phyloP scores from a whole-genome alignment of 2,113 vertebrate genomes.

The Lampris megalopsis region DNA sequence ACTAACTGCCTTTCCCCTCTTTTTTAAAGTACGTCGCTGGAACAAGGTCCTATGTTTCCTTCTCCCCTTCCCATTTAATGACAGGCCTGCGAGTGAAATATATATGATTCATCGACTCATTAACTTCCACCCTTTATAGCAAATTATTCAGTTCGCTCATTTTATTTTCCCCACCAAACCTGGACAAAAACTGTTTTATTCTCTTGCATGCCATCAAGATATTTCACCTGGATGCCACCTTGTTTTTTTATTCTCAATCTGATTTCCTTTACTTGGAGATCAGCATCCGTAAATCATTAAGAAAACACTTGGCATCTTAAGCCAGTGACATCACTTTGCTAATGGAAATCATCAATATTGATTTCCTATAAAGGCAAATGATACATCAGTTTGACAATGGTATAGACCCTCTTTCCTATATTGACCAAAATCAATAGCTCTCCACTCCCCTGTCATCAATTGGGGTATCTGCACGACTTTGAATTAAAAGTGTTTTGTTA shows the following conservation, averaged over 20 bases:
- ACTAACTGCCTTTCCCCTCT: not conserved
- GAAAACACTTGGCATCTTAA: conserved; percentile 37
- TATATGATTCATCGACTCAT: not conserved
- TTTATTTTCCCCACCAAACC: conserved; percentile 18
- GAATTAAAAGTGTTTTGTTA: not conserved
- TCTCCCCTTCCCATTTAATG: not conserved
- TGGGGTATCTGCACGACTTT: not conserved
- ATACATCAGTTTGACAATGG: conserved; percentile 44
- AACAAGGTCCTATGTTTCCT: not conserved
- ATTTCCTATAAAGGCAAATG: conserved; percentile 46
- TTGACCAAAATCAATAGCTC: conserved; percentile 22
- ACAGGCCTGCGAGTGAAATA: not conserved
- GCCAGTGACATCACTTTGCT: conserved; percentile 50
- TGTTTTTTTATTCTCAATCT: conserved; percentile 20
- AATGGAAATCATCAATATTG: conserved; percentile 57
- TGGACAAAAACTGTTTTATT: not conserved
- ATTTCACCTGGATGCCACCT: not conserved
- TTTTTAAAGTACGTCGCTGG: not conserved
- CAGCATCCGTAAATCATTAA: conserved; percentile 39
- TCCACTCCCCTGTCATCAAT: not conserved
- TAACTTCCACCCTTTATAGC: conserved; percentile 2
- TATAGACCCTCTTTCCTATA: conserved; percentile 29
- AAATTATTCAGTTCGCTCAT: conserved; percentile 16
- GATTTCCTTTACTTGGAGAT: conserved; percentile 27
- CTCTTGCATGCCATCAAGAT: no score